phyloP scores from a whole-genome alignment of 2,113 vertebrate genomes.

The Alethe diademata region DNA sequence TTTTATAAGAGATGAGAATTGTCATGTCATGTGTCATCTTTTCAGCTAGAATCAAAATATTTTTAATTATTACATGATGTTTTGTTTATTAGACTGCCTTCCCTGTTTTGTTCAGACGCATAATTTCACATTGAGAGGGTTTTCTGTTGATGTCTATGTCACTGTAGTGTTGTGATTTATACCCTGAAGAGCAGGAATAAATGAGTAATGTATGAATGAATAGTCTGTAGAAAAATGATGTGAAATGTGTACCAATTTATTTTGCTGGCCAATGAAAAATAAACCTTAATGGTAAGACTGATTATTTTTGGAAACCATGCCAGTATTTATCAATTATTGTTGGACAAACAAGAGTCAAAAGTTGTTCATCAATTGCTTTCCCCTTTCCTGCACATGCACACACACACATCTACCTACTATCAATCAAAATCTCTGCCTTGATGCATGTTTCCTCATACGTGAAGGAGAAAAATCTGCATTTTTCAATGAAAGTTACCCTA shows the following conservation, averaged over 20 bases:
- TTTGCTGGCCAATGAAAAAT: background rate
- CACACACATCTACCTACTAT: background rate
- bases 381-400: rapidly evolving
- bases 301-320: background rate
- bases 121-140: background rate
- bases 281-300: background rate
- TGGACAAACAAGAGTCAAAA: background rate
- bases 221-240: background rate
- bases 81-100: background rate
- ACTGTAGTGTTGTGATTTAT: background rate
- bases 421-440: background rate
- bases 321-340: background rate
- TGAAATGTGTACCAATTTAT: background rate
- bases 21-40: background rate
- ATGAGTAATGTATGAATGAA: background rate
- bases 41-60: background rate
- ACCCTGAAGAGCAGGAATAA: background rate
- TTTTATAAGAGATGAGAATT: background rate
- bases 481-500: background rate
- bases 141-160: background rate
- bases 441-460: background rate
- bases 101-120: background rate
- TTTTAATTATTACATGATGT: background rate
- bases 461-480: background rate
- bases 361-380: background rate